Evolutionary conservation across 2,888 invertebrate genomes (phyloP), one percentile per base, ranked within the genome.

Genomic region (Bhutanitis thaidina): DNA sequence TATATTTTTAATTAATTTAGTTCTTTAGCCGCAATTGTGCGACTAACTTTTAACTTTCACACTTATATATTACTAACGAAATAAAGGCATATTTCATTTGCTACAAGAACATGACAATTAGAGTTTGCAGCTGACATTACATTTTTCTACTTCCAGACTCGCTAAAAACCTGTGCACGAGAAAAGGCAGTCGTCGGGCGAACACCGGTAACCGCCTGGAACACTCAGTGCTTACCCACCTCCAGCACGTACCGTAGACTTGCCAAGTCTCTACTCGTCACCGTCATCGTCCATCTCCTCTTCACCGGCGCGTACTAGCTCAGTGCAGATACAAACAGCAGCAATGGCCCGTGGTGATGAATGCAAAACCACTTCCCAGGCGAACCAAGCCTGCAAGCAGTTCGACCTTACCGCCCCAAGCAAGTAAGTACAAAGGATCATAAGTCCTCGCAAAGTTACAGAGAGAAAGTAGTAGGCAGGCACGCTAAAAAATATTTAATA

Each of bases 171-270:
- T 96, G 66, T 91, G 92, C 72, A 94, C 95, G 54, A 92, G 93
- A 67, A 94, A 96, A 91, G 94, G 96, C 64, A 96, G 96, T 68
- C 93, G 96, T 69, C 92, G 93, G 62, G 96, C 95, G 63, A 96
- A 96, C 90, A 93, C 95, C 80, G 96, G 94, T 62, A 96, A 96
- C 90, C 92, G 93, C 53, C 86, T 96, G 82, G 96, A 96, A 91
- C 93, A 95, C 78, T 91, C 94, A 71, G 95, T 96, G 37, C 92
- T 96, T 41, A 95, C 95, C 43, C 94, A 93, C 75, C 90, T 96
- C 44, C 95, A 96, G 80, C 95, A 94, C 94, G 96, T 96, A 58
- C 96, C 96, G 62, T 96, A 95, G 93, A 60, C 13, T 34, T n/a
- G 50, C 44, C 50, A 49, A 13, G 55, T 55, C 49, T 58, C 60